A percentile compares a stretch with the other conserved stretches of the same genome.
Evolutionary conservation across 1,140 invertebrate genomes (phyloP).

Genomic region (Lutraria rhynchaena): DNA sequence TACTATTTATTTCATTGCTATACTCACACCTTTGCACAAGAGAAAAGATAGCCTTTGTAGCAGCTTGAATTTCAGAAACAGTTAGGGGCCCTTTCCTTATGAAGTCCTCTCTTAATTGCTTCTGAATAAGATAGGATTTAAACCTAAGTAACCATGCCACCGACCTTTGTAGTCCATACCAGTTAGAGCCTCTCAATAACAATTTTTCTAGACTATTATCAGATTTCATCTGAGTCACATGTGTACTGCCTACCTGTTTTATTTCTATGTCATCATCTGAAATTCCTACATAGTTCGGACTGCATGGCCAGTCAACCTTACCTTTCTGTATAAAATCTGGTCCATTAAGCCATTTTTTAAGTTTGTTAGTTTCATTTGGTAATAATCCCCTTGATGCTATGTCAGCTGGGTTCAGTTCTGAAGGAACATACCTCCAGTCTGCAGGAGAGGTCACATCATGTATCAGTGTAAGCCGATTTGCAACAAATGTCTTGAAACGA

Average conservation of each 20-base stretch:
- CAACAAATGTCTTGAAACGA: constrained; percentile 52
- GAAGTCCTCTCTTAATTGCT: not conserved
- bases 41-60: constrained; percentile 33
- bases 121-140: too few species aligned
- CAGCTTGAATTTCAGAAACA: constrained; percentile 21
- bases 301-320: not conserved
- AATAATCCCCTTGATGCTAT: constrained; percentile 18
- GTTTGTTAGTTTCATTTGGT: not conserved
- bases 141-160: too few species aligned
- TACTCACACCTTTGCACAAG: constrained; percentile 11
- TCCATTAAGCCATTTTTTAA: constrained; percentile 1
- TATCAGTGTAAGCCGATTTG: constrained; percentile 34
- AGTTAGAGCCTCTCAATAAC: too few species aligned
- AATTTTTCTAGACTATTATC: too few species aligned
- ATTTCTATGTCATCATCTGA: too few species aligned
- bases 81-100: not conserved
- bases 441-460: not conserved
- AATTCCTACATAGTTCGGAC: too few species aligned
- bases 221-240: too few species aligned
- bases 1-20: not conserved
- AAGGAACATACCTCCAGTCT: constrained; percentile 46
- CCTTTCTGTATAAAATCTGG: not conserved
- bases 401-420: constrained; percentile 47
- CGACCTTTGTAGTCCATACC: too few species aligned
- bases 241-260: too few species aligned